Evolutionary conservation across 2,113 vertebrate genomes (phyloP).

Genomic region (Eptatretus burgeri): DNA sequence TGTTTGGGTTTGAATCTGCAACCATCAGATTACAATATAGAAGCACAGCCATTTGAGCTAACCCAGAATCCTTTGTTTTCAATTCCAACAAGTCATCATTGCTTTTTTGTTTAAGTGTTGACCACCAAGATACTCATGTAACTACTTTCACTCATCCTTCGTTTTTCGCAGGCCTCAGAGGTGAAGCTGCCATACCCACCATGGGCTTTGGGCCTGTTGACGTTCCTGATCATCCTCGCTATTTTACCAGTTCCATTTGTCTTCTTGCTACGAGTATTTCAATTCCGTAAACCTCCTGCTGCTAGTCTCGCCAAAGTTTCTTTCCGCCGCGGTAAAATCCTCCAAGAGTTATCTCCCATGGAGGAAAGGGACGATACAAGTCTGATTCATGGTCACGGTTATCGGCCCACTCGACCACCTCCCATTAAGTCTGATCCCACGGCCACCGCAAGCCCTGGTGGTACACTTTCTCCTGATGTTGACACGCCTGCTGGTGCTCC

Average conservation of each 20-base stretch:
- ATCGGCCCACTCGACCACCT: neutral
- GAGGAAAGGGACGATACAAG: slow-evolving; percentile 81
- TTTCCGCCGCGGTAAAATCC: slow-evolving; percentile 74
- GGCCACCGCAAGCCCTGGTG: too few species aligned
- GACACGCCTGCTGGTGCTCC: too few species aligned
- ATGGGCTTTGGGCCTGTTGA: slow-evolving; percentile 61
- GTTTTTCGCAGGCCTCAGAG: slow-evolving; percentile 31
- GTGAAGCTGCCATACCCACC: slow-evolving; percentile 54
- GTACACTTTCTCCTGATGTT: too few species aligned
- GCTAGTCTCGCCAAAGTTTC: slow-evolving; percentile 82
- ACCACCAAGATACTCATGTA: too few species aligned
- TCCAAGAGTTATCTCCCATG: slow-evolving; percentile 89
- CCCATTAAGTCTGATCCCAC: too few species aligned
- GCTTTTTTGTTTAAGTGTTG: too few species aligned
- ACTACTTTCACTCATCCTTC: too few species aligned
- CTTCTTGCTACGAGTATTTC: slow-evolving; percentile 46
- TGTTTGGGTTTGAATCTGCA: too few species aligned
- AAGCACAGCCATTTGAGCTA: too few species aligned
- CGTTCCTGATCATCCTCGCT: slow-evolving; percentile 42
- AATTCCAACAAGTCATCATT: too few species aligned
- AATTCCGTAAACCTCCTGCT: slow-evolving; percentile 46
- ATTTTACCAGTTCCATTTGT: slow-evolving; percentile 58
- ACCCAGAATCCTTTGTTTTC: too few species aligned
- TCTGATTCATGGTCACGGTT: slow-evolving; percentile 42
- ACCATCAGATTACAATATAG: too few species aligned